Base-by-base conservation (phyloP, 2,797 vertebrate species). In the Propithecus perrieri region DNA sequence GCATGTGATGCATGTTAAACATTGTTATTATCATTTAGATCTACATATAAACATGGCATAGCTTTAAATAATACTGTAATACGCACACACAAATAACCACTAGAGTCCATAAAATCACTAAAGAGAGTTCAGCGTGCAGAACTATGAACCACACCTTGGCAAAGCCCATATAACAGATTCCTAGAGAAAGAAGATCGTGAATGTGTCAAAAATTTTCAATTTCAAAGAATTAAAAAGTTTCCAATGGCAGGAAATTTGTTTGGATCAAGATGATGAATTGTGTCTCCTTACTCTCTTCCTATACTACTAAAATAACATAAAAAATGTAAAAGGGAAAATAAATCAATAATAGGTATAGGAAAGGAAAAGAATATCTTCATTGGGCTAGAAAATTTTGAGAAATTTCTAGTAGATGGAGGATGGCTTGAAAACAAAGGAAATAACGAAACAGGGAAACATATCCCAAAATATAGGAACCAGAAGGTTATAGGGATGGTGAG, bases 351-450 rank as follows among this genome's bases (percentile, higher is more conserved):
- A 71, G 46, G 1, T 0, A 24, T 24, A 33, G 7, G 17, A 50
- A 46, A 43, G 41, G 26, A 41, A 75, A 75, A 13, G 4, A 1
- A 1, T 13, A 38, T 74, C 7, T 55, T 89, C 13, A 46, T 92
- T 71, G 95, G 33, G 48, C 1, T 28, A 55, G 4, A 50, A 63
- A 18, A 38, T 46, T 74, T 74, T 50, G 4, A 80, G 57, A 69
- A 26, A n/a, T 83, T 55, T 55, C n/a, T 28, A 57, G 28, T 71
- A 84, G 13, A 28, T 41, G 46, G 9, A 75, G 50, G 41, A 53
- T 87, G 57, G 33, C 20, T 69, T 78, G 65, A 75, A 35, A 89
- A 67, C 38, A 24, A 93, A 80, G 57, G n/a, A 96, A 93, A 85
- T 26, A 69, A 88, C 4, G 1, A 57, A 90, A 90, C 24, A 26